Evolutionary conservation across 2,888 invertebrate genomes (phyloP).

Genomic region (Lacanobia oleracea): DNA sequence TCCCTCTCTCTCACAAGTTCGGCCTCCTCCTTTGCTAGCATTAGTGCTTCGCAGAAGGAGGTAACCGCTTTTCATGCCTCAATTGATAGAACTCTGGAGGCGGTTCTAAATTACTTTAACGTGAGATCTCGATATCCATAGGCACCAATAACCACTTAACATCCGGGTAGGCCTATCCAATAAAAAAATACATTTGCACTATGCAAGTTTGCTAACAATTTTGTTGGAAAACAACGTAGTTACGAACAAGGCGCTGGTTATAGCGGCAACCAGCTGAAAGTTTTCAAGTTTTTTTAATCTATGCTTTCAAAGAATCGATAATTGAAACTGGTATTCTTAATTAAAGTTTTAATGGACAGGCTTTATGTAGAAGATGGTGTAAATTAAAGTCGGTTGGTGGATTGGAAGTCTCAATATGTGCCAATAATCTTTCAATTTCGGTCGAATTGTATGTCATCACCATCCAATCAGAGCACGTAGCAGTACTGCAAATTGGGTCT

Average conservation of each 20-base stretch:
- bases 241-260: conserved; percentile 6
- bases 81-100: no score
- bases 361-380: not conserved
- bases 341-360: not conserved
- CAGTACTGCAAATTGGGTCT: conserved; percentile 17
- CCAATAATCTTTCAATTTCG: conserved; percentile 1
- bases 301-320: conserved; percentile 36
- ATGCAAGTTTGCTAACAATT: conserved; percentile 8
- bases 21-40: no score
- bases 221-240: conserved; percentile 3
- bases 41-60: no score
- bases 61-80: no score
- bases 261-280: conserved; percentile 20
- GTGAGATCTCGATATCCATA: no score
- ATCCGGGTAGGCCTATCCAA: not conserved
- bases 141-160: no score
- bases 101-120: no score
- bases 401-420: not conserved
- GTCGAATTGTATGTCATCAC: conserved; percentile 8
- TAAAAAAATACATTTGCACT: not conserved
- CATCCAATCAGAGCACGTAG: conserved; percentile 7
- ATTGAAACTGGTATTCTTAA: conserved; percentile 34
- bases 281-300: conserved; percentile 23
- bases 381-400: not conserved
- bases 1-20: no score